These are phyloP conservation scores for Champsocephalus gunnari DNA, from an alignment of 2,797 vertebrate species.

Conservation along the genomic window DNA sequence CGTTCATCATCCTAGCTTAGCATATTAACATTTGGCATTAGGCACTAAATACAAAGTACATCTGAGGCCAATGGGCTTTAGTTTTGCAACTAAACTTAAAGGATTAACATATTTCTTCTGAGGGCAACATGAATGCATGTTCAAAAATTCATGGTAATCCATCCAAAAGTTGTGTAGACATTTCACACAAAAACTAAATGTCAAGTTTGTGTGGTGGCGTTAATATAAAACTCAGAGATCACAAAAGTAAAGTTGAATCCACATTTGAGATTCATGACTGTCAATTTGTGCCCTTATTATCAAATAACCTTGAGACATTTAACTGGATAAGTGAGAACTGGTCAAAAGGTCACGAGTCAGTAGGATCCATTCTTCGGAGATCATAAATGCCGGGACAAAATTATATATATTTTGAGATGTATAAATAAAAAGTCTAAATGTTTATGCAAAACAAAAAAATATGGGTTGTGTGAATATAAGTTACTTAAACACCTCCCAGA, in stretches of 20 bases:
- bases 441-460: not conserved
- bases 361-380: not conserved
- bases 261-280: not conserved
- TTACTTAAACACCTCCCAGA: not conserved
- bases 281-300: not conserved
- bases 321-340: too few species aligned
- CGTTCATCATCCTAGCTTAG: not conserved
- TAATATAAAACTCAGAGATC: not conserved
- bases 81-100: not conserved
- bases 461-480: not conserved
- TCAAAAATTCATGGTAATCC: not conserved
- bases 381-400: not conserved
- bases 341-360: not conserved
- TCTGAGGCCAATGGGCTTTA: not conserved
- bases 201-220: rapidly evolving
- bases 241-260: not conserved
- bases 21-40: not conserved
- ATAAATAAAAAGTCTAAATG: not conserved
- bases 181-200: not conserved
- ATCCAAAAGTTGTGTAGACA: not conserved
- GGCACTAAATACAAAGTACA: constrained; percentile 4
- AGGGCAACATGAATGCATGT: not conserved
- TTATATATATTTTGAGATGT: not conserved
- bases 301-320: too few species aligned
- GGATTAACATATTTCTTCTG: not conserved